A percentile compares a stretch with the other conserved stretches of the same genome.
Conservation (phyloP, 2,113 vertebrate genomes). For the Oreochromis spilurus region DNA sequence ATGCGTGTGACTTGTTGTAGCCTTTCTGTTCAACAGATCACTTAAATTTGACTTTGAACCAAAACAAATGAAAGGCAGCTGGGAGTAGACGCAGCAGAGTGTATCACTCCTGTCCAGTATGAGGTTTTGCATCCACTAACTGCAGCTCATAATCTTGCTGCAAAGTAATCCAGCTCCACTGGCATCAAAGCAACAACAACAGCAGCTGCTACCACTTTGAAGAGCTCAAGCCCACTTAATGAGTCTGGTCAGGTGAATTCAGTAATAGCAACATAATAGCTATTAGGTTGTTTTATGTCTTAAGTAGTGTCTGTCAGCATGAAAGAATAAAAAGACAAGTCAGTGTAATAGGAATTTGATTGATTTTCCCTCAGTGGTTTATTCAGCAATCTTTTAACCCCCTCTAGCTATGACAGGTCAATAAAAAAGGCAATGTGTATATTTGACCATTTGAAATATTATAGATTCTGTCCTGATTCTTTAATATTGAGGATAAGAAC, state of each 20-base stretch:
- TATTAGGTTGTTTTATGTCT: not conserved
- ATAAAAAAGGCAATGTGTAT: not conserved
- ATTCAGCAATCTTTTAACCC: not conserved
- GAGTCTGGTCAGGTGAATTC: slow-evolving; percentile 4
- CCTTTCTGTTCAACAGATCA: not conserved
- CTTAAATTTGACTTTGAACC: not conserved
- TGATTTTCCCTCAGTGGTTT: not conserved
- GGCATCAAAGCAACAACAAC: not conserved
- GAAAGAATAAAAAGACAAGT: not conserved
- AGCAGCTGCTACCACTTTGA: not conserved
- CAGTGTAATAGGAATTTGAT: not conserved
- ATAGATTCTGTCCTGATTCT: not conserved
- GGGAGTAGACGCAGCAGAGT: not conserved
- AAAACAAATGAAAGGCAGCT: not conserved
- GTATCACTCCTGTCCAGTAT: not conserved
- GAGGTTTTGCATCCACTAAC: not conserved
- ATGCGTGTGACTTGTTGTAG: not conserved
- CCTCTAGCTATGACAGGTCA: not conserved
- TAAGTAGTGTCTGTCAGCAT: not conserved
- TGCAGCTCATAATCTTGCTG: not conserved
- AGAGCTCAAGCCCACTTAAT: not conserved
- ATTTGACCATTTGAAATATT: not conserved
- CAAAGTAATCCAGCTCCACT: not conserved
- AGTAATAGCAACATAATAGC: not conserved
- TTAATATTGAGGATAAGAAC: too few relatives aligned